Evolutionary conservation across 2,113 vertebrate genomes (phyloP), one percentile per base, ranked within the genome.

Genomic region (Cercopithecus mona): DNA sequence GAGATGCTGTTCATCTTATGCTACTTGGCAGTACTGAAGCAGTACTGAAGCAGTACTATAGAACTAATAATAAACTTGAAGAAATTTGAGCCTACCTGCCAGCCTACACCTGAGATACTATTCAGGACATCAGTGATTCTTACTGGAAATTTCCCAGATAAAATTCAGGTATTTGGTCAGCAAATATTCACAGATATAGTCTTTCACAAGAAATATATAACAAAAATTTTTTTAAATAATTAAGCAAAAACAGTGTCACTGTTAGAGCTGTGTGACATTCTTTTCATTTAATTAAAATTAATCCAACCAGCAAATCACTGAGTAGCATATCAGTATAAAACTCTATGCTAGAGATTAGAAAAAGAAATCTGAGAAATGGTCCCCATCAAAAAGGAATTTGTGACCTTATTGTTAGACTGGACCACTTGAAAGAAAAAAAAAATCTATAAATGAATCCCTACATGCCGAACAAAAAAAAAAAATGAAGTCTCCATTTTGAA

Each of bases 41-140:
- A 87, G 66, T 16, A 55, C 23, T 43, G 57, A 95, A 91, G 64
- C 10, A 87, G 66, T 16, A 55, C 23, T 43, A 9, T 10, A 75
- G 8, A 93, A 75, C 70, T 61, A 95, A 88, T 52, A 95, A 83
- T 50, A 88, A 97, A 88, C 85, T 79, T 75, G 48, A 89, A 97
- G 85, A 45, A 83, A 93, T 78, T 38, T 82, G 64, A 96, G 38
- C 25, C 25, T 86, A 59, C 23, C 52, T 91, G 12, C 14, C 59
- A n/a, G 10, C 86, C 88, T 82, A 89, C 14, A 10, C 25, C 38
- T 88, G 55, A 82, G n/a, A 88, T 83, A 92, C 61, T 92, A 78
- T 92, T 93, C 83, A 66, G 80, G 13, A 95, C 64, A 88, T 66
- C 61, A 89, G 38, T 70, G 43, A 66, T 90, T 92, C 66, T 94